Percentiles rank a stretch among this genome's conserved stretches.
Evolutionary conservation across 2,888 invertebrate species (phyloP).

Genomic region (Amaurobius ferox): DNA sequence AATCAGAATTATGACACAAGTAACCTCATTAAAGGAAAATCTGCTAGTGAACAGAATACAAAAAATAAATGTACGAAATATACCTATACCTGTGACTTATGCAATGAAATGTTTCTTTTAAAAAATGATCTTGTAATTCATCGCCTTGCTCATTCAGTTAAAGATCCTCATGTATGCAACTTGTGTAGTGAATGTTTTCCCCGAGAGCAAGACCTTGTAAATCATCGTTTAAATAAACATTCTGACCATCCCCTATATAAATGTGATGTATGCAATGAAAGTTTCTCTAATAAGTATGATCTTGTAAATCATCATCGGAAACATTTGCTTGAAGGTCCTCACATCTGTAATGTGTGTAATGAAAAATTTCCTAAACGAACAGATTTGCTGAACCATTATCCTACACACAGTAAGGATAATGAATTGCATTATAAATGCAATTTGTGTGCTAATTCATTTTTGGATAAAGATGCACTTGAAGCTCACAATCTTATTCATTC

Average conservation of each 20-base stretch:
- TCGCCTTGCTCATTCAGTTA: background rate
- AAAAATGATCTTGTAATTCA: background rate
- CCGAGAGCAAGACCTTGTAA: background rate
- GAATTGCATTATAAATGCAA: background rate
- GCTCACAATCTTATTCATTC: constrained; percentile 6
- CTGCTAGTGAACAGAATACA: too few species aligned
- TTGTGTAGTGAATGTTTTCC: constrained; percentile 5
- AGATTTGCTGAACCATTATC: constrained; percentile 6
- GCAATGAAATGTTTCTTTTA: background rate
- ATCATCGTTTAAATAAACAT: background rate
- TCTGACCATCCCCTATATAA: background rate
- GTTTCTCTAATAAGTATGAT: background rate
- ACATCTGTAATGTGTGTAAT: background rate
- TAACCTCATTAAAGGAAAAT: too few species aligned
- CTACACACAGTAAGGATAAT: background rate
- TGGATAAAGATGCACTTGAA: background rate
- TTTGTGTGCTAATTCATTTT: background rate
- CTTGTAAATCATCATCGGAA: background rate
- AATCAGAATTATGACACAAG: too few species aligned
- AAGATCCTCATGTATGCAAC: background rate
- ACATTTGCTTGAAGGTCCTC: background rate
- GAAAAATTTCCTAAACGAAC: constrained; percentile 5
- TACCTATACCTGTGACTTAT: background rate
- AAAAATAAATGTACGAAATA: too few species aligned
- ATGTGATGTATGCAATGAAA: background rate